These are phyloP conservation scores for Parnassius apollo DNA, from an alignment of 2,888 invertebrate species.

Conservation along the genomic window DNA sequence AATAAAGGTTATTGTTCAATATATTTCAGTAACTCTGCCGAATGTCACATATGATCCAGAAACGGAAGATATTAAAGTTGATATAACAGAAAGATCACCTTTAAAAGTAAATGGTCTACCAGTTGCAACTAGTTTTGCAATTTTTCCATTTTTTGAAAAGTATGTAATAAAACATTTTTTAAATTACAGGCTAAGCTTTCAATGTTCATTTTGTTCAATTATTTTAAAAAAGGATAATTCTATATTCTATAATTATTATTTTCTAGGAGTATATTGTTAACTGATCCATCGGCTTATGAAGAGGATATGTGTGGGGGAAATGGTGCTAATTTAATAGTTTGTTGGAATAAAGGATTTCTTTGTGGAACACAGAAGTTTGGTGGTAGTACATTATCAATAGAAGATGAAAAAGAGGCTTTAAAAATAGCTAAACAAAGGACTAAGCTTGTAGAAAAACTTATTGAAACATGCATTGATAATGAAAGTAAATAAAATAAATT, in stretches of 20 bases:
- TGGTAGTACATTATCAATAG: constrained; percentile 82
- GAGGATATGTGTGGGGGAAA: constrained; percentile 86
- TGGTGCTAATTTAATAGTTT: constrained; percentile 83
- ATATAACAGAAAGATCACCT: constrained; percentile 73
- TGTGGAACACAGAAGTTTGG: constrained; percentile 89
- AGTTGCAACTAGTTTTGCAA: constrained; percentile 87
- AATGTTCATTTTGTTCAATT: too few species aligned
- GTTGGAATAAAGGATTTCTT: constrained; percentile 82
- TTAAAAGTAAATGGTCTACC: constrained; percentile 83
- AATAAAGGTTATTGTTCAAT: neutral
- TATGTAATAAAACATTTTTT: constrained; percentile 30
- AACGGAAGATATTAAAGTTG: constrained; percentile 84
- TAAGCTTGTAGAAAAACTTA: constrained; percentile 69
- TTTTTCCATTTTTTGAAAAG: constrained; percentile 84
- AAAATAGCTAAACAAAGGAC: constrained; percentile 82
- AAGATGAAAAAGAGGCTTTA: constrained; percentile 81
- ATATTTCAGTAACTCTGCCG: constrained; percentile 84
- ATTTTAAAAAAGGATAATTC: too few species aligned
- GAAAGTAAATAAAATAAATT: constrained; percentile 27
- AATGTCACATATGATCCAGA: constrained; percentile 85
- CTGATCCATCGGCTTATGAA: constrained; percentile 92
- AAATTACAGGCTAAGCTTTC: too few species aligned
- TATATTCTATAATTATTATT: constrained; percentile 31
- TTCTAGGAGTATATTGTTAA: constrained; percentile 83
- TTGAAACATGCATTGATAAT: constrained; percentile 58